These are phyloP conservation scores for Peromyscus polionotus DNA, from an alignment of 2,113 vertebrate species.

Conservation along the genomic window DNA sequence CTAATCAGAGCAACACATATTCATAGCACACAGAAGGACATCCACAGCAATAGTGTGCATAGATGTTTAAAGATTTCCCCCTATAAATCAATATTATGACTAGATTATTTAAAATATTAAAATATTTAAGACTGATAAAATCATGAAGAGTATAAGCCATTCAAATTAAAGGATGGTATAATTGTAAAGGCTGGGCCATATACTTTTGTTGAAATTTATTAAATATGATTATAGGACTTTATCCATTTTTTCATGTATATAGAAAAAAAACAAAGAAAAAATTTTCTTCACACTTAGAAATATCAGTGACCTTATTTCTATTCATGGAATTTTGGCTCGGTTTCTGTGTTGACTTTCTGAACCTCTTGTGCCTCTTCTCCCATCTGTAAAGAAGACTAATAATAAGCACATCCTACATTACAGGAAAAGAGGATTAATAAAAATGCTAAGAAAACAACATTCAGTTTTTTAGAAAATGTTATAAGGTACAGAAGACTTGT, in stretches of 20 bases:
- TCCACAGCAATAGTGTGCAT: too few species aligned
- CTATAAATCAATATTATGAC: background rate
- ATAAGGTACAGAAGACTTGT: background rate
- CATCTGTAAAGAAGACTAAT: slow-evolving; percentile 49
- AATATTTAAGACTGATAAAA: background rate
- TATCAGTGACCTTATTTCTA: slow-evolving; percentile 48
- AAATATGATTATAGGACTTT: background rate
- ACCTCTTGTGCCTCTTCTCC: background rate
- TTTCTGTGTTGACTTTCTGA: slow-evolving; percentile 24
- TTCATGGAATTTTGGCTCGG: slow-evolving; percentile 1
- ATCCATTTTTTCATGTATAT: background rate
- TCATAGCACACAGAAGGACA: too few species aligned
- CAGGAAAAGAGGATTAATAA: background rate
- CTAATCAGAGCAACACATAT: too few species aligned
- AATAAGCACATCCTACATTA: slow-evolving; percentile 7
- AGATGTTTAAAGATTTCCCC: background rate
- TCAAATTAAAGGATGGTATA: background rate
- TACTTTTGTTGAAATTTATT: background rate
- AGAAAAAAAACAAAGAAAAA: slow-evolving; percentile 20
- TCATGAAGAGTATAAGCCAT: background rate
- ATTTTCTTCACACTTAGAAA: background rate
- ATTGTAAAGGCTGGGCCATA: background rate
- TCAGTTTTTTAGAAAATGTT: slow-evolving; percentile 36
- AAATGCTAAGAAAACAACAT: background rate
- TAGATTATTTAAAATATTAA: background rate